These are phyloP conservation scores for Leucania comma DNA, from an alignment of 2,888 invertebrate species.

Conservation along the genomic window DNA sequence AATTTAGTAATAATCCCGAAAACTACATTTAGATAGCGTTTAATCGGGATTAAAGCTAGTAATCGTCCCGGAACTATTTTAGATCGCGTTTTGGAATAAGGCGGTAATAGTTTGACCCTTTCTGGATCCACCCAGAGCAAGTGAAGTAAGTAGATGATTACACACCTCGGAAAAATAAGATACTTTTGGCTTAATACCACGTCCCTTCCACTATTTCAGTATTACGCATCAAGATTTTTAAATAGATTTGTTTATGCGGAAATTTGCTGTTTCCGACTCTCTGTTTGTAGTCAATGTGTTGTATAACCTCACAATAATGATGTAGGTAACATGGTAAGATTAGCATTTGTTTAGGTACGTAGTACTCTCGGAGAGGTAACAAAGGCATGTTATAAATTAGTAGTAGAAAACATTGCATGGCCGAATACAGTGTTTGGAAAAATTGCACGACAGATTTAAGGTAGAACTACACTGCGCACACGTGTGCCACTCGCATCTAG, in stretches of 20 bases:
- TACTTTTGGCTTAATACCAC: not conserved
- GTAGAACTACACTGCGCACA: no score
- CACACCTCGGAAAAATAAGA: not conserved
- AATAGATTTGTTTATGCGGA: slow-evolving; percentile 3
- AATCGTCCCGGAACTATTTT: no score
- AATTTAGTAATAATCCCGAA: no score
- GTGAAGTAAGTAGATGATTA: no score
- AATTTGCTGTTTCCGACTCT: slow-evolving; percentile 4
- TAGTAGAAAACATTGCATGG: slow-evolving; percentile 10
- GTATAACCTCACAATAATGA: not conserved
- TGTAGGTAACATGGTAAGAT: slow-evolving; percentile 21
- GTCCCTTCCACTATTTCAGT: not conserved
- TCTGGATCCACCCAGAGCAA: no score
- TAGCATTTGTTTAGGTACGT: slow-evolving; percentile 3
- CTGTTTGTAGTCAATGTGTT: not conserved
- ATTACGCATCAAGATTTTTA: slow-evolving; percentile 24
- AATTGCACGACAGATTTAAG: no score
- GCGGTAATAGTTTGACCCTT: no score
- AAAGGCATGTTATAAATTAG: slow-evolving; percentile 14
- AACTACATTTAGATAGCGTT: no score
- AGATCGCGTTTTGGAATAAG: no score
- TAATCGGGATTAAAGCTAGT: no score
- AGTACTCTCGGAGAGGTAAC: not conserved
- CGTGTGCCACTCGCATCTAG: no score
- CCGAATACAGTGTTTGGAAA: not conserved